Evolutionary conservation across 2,113 vertebrate genomes (phyloP).

Genomic region (Thomomys bottae): DNA sequence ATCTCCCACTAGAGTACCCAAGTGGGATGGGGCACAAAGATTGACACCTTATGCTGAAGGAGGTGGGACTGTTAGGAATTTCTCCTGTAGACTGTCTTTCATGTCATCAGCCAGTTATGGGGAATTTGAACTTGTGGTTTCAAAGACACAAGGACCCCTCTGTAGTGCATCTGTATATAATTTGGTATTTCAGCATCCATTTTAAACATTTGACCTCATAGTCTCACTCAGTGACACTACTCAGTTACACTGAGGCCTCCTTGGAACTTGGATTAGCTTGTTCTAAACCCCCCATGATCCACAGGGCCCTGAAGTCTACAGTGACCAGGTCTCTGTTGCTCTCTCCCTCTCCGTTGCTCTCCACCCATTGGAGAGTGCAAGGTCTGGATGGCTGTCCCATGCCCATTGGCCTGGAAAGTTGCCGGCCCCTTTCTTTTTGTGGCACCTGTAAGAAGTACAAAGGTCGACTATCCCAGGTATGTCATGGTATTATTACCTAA

Average conservation of each 20-base stretch:
- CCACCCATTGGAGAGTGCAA: background rate
- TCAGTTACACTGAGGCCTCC: no score
- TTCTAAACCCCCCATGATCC: background rate
- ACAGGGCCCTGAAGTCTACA: background rate
- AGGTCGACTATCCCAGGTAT: background rate
- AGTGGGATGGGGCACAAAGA: background rate
- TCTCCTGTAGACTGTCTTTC: background rate
- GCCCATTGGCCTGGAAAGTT: background rate
- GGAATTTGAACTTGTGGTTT: background rate
- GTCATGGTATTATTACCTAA: no score
- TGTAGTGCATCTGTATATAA: background rate
- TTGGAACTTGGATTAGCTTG: background rate
- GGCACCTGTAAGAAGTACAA: background rate
- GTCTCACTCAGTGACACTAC: background rate
- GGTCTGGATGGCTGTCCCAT: background rate
- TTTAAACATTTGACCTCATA: background rate
- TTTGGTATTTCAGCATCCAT: background rate
- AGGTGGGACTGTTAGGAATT: background rate
- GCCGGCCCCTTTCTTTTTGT: background rate
- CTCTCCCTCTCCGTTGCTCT: no score
- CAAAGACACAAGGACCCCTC: background rate
- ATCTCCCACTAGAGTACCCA: background rate
- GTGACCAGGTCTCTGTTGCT: background rate
- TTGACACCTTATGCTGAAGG: background rate
- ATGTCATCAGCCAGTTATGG: background rate